Evolutionary conservation across 2,797 vertebrate species (phyloP).

Genomic region (Orientallactaga sibirica): DNA sequence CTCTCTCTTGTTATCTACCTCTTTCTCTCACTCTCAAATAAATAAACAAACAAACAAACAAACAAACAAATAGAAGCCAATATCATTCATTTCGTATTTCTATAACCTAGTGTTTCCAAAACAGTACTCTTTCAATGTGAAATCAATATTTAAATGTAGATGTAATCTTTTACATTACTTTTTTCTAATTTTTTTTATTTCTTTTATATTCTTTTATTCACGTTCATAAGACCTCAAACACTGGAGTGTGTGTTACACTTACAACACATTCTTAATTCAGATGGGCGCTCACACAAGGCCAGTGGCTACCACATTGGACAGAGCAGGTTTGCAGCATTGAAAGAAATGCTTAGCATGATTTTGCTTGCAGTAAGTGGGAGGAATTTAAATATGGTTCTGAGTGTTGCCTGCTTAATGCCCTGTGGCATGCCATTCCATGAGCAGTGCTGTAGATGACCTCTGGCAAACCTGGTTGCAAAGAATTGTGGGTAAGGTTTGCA

Average conservation of each 20-base stretch:
- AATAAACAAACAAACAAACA: no score
- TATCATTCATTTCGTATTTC: constrained; percentile 40
- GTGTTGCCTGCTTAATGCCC: not conserved
- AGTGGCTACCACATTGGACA: not conserved
- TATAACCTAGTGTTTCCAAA: constrained; percentile 22
- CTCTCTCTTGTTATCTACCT: no score
- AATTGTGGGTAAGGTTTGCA: constrained; percentile 46
- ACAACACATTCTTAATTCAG: constrained; percentile 19
- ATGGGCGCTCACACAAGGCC: not conserved
- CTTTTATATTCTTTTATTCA: not conserved
- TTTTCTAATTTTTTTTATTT: no score
- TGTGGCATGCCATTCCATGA: not conserved
- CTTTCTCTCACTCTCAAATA: no score
- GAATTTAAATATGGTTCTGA: constrained; percentile 48
- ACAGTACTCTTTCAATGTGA: constrained; percentile 28
- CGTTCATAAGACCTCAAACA: not conserved
- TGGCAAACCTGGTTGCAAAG: constrained; percentile 41
- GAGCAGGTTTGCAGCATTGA: not conserved
- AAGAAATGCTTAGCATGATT: constrained; percentile 41
- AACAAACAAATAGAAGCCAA: not conserved
- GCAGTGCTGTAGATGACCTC: constrained; percentile 13
- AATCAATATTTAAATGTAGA: constrained; percentile 1
- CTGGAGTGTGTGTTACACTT: not conserved
- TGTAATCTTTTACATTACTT: not conserved
- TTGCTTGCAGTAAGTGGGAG: constrained; percentile 43